These are phyloP conservation scores for Drosophila albomicans DNA, from an alignment of 1,140 invertebrate species.

Conservation along the genomic window DNA sequence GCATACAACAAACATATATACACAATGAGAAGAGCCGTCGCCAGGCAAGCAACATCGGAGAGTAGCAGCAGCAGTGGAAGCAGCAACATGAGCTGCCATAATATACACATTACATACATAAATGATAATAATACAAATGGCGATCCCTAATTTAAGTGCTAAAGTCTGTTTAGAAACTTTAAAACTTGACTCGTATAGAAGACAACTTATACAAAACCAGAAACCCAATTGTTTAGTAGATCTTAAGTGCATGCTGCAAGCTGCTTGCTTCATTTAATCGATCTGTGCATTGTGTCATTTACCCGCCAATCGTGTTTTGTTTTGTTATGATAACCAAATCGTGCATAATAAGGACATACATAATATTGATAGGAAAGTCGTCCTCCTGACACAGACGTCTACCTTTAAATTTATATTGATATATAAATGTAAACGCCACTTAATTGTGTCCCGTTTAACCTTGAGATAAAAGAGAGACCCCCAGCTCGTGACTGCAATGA, in stretches of 20 bases:
- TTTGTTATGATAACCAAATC: conserved; percentile 81
- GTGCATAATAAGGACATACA: conserved; percentile 67
- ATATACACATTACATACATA: conserved; percentile 31
- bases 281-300: conserved; percentile 59
- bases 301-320: conserved; percentile 73
- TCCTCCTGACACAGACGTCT: conserved; percentile 34
- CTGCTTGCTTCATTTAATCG: conserved; percentile 54
- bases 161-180: conserved; percentile 68
- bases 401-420: conserved; percentile 28
- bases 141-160: conserved; percentile 63
- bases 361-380: conserved; percentile 46
- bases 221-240: conserved; percentile 44
- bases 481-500: conserved; percentile 27
- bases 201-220: conserved; percentile 53
- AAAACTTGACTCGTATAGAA: conserved; percentile 77
- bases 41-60: conserved; percentile 47
- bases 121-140: conserved; percentile 42
- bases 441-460: conserved; percentile 49
- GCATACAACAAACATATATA: conserved; percentile 64
- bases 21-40: conserved; percentile 38
- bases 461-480: conserved; percentile 40
- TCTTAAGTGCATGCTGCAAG: conserved; percentile 25
- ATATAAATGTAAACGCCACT: conserved; percentile 66
- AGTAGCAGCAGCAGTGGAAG: conserved; percentile 34
- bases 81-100: conserved; percentile 16